Base-by-base conservation (phyloP, 2,888 invertebrate species). In the Amphimallon solstitiale region DNA sequence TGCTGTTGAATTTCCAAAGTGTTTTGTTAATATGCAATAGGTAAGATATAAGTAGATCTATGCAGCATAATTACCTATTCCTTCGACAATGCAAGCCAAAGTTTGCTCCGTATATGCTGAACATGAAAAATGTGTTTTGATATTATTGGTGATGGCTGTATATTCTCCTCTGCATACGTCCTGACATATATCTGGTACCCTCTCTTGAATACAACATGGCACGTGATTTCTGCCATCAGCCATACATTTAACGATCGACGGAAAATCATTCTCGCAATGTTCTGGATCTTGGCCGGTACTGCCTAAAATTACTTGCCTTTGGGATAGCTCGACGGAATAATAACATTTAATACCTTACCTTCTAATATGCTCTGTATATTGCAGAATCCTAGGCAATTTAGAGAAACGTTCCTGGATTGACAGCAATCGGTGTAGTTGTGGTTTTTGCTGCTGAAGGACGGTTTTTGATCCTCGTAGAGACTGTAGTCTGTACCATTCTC, bases 351-450 rank as follows among this genome's bases (percentile, higher is more conserved):
- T 2, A 45, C 68, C 69, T 72, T 74, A 79, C 82, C 82, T 78
- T 82, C 82, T 10, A 83, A 65, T 54, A 83, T 83, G 65, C 81
- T 82, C 63, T 92, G 91, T 19, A 94, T 89, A 76, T 91, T 92
- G 82, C 94, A 94, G 81, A 93, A 94, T 49, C 93, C 93, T 64
- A 92, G 85, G 77, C 94, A 94, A 46, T 85, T 81, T 7, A 84
- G 80, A n/a, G 89, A 87, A 1, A 94, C 92, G 76, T 92, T 92
- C 68, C 87, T 85, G 1, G 84, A 80, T 4, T 89, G 77, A 75
- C 94, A 94, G 79, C 94, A 94, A 73, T 91, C 90, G 0, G 92
- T 93, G 81, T 93, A 93, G 80, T 94, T 93, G 79, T 94, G 93
- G 1, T 82, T 83, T 69, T 78, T 80, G 43, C 81, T 78, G 52